Base-by-base conservation (phyloP, 2,888 invertebrate species). In the Ctenicera cuprea region DNA sequence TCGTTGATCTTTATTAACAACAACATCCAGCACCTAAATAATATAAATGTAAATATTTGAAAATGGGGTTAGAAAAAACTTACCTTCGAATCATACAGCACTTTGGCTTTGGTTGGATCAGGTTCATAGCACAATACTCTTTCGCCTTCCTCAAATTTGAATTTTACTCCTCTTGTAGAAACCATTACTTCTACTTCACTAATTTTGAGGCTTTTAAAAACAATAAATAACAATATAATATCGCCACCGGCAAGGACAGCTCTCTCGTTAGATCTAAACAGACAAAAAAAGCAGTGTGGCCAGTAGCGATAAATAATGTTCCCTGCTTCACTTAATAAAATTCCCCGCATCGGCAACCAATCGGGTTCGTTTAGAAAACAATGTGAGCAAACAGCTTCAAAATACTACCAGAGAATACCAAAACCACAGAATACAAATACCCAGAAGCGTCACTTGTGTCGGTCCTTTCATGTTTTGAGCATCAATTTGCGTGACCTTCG, bases 71-170 rank as follows among this genome's bases (percentile, higher is more conserved):
- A 75, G 22, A 61, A 59, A 50, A n/a, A 37, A 65, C 80, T 81
- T 91, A 97, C 97, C 93, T 98, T 98, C 14, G 97, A 97, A 87
- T 97, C 96, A 86, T 98, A 98, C 52, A 98, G 89, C 77, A 98
- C 97, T 92, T 96, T 95, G 9, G 97, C 97, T 89, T 98, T 98
- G 30, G 96, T 95, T 33, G 95, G 95, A 88, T 98, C 97, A 38
- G 98, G 98, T 88, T 98, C 97, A 88, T 97, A 98, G 88, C 98
- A 98, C 76, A 98, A 90, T 76, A 97, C 97, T 86, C 93, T 92
- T 89, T 98, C 97, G 79, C 96, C 96, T 87, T 95, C 94, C 82
- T 91, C 91, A 88, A 95, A 97, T 88, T 94, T 95, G 85, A 93
- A 92, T 87, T 94, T 94, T 54, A 93, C 89, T 80, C 94, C 93